phyloP scores from a whole-genome alignment of 2,113 vertebrate genomes.

The Pseudolaguvia tuberculata region DNA sequence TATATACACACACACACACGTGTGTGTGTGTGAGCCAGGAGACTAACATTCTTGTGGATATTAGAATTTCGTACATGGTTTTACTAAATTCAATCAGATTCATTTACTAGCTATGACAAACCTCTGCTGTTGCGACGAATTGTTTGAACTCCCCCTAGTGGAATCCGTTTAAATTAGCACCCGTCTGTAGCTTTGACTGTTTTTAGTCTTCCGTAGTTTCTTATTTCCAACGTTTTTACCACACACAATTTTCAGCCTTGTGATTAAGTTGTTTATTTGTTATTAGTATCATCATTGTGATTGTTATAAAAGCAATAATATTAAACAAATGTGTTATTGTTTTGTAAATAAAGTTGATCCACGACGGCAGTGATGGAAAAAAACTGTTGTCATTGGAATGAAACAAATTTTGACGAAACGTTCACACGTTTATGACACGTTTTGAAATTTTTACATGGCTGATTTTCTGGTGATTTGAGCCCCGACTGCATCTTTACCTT shows the following conservation, averaged over 20 bases:
- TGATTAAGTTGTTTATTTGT: not conserved
- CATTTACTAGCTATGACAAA: too few relatives aligned
- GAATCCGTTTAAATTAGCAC: not conserved
- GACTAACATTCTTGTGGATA: constrained; percentile 23
- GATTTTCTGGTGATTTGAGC: constrained; percentile 3
- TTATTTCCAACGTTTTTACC: not conserved
- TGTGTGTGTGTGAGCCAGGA: constrained; percentile 5
- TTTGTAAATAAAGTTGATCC: constrained; percentile 29
- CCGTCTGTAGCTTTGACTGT: constrained; percentile 37
- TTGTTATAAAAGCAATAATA: constrained; percentile 49
- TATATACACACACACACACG: not conserved
- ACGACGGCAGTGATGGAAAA: constrained; percentile 19
- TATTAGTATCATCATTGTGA: not conserved
- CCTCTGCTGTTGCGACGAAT: too few relatives aligned
- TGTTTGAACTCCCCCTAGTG: too few relatives aligned
- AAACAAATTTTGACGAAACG: too few relatives aligned
- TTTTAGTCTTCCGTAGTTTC: constrained; percentile 42
- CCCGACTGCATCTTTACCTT: constrained; percentile 56
- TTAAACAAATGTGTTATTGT: constrained; percentile 49
- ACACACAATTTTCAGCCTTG: too few relatives aligned
- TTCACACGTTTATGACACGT: not conserved
- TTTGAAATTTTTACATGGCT: constrained; percentile 9
- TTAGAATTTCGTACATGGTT: constrained; percentile 22
- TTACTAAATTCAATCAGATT: not conserved
- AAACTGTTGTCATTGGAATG: not conserved